A percentile compares a stretch with the other conserved stretches of the same genome.
Conservation (phyloP, 2,113 vertebrate genomes). For the Cairina moschata region DNA sequence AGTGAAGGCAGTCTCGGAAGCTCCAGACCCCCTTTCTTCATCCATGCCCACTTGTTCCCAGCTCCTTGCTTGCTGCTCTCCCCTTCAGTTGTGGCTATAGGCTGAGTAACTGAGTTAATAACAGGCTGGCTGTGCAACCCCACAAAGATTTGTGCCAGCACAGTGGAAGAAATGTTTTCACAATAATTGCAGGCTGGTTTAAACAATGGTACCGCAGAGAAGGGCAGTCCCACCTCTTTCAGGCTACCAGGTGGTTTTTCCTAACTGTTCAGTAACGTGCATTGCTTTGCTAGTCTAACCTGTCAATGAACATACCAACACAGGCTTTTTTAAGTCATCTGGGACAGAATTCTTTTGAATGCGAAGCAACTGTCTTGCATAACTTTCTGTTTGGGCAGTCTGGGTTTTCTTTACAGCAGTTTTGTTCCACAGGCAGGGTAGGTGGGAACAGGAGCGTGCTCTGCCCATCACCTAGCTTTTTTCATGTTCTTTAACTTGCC, state of each 20-base stretch:
- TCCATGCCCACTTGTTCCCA: not conserved
- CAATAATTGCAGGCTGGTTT: not conserved
- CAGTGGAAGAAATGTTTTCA: not conserved
- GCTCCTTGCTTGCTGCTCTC: not conserved
- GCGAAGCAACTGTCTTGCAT: not conserved
- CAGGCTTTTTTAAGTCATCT: not conserved
- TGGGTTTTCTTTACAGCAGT: not conserved
- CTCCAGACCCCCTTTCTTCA: not conserved
- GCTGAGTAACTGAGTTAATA: conserved; percentile 6
- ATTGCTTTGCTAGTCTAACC: not conserved
- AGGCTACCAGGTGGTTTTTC: not conserved
- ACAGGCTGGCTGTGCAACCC: not conserved
- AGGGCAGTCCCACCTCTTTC: not conserved
- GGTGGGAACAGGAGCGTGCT: not conserved
- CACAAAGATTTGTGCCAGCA: not conserved
- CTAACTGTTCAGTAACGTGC: accelerated
- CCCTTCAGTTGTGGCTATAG: not conserved
- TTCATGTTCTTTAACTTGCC: not conserved
- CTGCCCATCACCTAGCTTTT: not conserved
- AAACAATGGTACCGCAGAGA: not conserved
- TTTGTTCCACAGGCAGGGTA: not conserved
- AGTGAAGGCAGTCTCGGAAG: not conserved
- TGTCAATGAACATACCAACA: not conserved
- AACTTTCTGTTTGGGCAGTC: not conserved
- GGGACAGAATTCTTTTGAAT: not conserved